phyloP scores from a whole-genome alignment of 2,113 vertebrate genomes.

The Seriola aureovittata region DNA sequence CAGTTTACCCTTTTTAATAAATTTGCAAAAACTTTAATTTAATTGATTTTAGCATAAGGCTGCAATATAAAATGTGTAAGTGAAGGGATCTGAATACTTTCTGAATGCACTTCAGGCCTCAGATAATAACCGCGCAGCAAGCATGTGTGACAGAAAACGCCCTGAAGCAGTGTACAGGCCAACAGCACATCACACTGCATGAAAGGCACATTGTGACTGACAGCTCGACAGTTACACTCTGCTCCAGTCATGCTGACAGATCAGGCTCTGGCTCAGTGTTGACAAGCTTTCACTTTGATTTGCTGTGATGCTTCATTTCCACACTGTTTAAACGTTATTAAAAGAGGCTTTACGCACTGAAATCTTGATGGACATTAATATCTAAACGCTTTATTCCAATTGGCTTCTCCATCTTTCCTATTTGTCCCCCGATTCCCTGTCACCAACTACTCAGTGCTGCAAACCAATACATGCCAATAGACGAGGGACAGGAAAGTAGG shows the following conservation, averaged over 20 bases:
- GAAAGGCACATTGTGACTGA: conserved; percentile 17
- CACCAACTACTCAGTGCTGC: no score
- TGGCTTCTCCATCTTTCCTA: no score
- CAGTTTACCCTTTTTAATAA: no score
- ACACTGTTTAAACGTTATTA: conserved; percentile 3
- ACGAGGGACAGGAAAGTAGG: neutral
- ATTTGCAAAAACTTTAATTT: no score
- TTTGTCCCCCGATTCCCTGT: no score
- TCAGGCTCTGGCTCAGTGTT: neutral
- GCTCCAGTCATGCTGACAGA: conserved; percentile 15
- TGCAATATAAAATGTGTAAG: no score
- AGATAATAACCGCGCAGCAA: neutral
- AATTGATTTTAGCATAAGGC: no score
- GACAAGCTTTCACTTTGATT: conserved; percentile 14
- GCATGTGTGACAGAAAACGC: conserved; percentile 4
- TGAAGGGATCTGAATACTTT: no score
- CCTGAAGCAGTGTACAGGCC: neutral
- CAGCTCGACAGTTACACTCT: conserved; percentile 19
- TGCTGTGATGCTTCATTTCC: conserved; percentile 3
- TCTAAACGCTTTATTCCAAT: neutral
- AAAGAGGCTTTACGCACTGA: neutral
- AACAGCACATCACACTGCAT: neutral
- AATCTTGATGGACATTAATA: neutral
- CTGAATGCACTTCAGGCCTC: neutral
- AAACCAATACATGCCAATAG: neutral